Evolutionary conservation across 2,888 invertebrate genomes (phyloP).

Genomic region (Axea sp.): DNA sequence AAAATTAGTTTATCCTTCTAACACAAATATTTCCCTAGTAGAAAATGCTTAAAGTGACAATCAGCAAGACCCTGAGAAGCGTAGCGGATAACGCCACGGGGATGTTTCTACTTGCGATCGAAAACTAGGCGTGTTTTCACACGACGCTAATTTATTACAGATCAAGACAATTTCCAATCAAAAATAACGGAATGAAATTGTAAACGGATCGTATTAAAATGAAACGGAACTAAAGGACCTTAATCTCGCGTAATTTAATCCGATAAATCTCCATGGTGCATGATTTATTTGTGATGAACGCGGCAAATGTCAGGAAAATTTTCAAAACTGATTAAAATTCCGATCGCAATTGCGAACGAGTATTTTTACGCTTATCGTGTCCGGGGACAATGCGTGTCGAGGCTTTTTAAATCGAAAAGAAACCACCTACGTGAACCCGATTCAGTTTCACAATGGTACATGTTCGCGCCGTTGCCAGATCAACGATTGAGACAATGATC

Average conservation of each 20-base stretch:
- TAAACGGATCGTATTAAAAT: slow-evolving; percentile 7
- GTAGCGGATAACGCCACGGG: too few species aligned
- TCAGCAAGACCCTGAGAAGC: too few species aligned
- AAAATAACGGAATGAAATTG: slow-evolving; percentile 27
- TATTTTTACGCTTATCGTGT: slow-evolving; percentile 39
- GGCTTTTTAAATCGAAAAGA: slow-evolving; percentile 37
- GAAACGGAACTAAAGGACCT: slow-evolving; percentile 21
- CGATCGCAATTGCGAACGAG: slow-evolving; percentile 43
- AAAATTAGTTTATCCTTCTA: too few species aligned
- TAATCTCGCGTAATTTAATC: slow-evolving; percentile 32
- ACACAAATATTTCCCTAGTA: too few species aligned
- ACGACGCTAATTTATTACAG: too few species aligned
- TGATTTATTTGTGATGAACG: slow-evolving; percentile 39
- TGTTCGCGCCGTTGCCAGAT: slow-evolving; percentile 39
- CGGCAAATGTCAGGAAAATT: slow-evolving; percentile 39
- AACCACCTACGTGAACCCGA: slow-evolving; percentile 52
- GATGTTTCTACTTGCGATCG: too few species aligned
- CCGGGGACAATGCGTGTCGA: slow-evolving; percentile 42
- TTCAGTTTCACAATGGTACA: slow-evolving; percentile 54
- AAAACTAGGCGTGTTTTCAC: too few species aligned
- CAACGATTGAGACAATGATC: slow-evolving; percentile 56
- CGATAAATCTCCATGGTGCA: slow-evolving; percentile 32
- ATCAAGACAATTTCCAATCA: slow-evolving; percentile 56
- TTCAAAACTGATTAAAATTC: slow-evolving; percentile 56
- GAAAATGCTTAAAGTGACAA: too few species aligned